Conservation (phyloP, 2,113 vertebrate species). For the Tragulus kanchil region DNA sequence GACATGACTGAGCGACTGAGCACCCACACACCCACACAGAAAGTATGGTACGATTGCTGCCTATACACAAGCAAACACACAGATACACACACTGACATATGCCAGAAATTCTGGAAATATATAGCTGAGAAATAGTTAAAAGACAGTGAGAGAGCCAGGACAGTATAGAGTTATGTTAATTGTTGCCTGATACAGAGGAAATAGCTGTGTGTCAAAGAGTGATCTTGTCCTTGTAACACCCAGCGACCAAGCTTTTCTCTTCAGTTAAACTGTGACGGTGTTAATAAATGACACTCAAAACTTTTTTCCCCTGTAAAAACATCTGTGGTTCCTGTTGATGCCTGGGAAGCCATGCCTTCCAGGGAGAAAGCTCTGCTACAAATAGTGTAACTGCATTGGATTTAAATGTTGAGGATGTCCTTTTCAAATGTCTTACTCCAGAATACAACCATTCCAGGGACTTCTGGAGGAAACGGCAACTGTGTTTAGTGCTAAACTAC, state of each 20-base stretch:
- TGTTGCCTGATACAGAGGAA: neutral
- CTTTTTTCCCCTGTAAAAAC: neutral
- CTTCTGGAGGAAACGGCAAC: neutral
- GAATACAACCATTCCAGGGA: neutral
- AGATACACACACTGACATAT: fast-evolving
- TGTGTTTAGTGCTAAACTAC: neutral
- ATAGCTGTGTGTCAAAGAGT: neutral
- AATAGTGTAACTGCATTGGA: fast-evolving
- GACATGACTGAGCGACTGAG: neutral
- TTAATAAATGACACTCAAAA: neutral
- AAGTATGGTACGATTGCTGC: too few relatives aligned
- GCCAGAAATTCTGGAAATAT: neutral
- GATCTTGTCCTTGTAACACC: neutral
- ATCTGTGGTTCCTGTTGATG: neutral
- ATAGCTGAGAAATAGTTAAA: neutral
- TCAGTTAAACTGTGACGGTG: neutral
- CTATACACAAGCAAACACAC: fast-evolving
- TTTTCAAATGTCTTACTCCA: neutral
- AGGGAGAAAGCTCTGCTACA: neutral
- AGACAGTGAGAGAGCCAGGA: neutral
- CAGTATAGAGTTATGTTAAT: fast-evolving
- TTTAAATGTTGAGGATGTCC: neutral
- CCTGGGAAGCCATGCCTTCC: neutral
- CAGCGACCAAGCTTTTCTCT: neutral
- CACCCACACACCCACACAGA: neutral